Evolutionary conservation across 2,113 vertebrate species (phyloP).

Genomic region (Xiphias gladius): DNA sequence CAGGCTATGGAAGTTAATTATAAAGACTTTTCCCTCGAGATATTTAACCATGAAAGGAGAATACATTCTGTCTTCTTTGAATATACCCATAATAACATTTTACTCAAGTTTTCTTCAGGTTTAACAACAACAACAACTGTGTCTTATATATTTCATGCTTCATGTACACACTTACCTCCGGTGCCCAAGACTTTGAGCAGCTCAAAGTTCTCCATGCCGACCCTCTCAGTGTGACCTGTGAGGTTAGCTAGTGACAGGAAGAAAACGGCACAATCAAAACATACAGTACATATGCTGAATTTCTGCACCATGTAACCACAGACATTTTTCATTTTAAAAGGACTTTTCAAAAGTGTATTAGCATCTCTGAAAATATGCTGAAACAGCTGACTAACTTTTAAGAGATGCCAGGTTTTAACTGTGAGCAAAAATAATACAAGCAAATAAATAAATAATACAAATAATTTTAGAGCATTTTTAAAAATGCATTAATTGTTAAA

Average conservation of each 20-base stretch:
- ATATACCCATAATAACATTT: neutral
- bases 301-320: neutral
- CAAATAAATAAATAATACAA: no score
- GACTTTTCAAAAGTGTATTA: neutral
- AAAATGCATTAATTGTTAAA: neutral
- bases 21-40: neutral
- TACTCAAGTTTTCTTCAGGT: neutral
- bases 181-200: slow-evolving; percentile 98
- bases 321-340: neutral
- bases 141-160: slow-evolving; percentile 6
- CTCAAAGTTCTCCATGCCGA: slow-evolving; percentile 99
- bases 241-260: slow-evolving; percentile 89
- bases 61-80: neutral
- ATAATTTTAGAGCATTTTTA: no score
- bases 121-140: neutral
- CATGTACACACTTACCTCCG: slow-evolving; percentile 88
- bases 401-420: neutral
- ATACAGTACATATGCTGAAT: neutral
- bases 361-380: neutral
- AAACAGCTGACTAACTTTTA: neutral
- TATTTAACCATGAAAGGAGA: slow-evolving; percentile 1
- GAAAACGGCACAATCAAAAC: slow-evolving; percentile 10
- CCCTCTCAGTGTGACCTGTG: slow-evolving; percentile 96
- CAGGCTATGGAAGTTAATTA: slow-evolving; percentile 5
- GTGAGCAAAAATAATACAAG: neutral